Percentiles rank a stretch among this genome's conserved stretches.
Evolutionary conservation across 2,797 vertebrate species (phyloP).

Genomic region (Okamejei kenojei): DNA sequence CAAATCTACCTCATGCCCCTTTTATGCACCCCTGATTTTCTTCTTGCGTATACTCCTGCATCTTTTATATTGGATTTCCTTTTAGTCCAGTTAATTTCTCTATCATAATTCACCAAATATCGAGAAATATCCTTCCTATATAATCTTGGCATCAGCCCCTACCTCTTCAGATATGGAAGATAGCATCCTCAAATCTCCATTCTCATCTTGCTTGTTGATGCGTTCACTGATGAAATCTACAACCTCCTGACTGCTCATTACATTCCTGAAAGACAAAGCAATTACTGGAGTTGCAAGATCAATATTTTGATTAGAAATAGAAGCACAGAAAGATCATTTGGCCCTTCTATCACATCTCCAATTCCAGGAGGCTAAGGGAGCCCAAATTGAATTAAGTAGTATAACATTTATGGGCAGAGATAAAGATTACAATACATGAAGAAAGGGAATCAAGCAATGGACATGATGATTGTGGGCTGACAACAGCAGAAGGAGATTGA

Average conservation of each 20-base stretch:
- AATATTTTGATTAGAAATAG: neutral
- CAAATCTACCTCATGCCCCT: too few relatives aligned
- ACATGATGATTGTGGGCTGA: too few relatives aligned
- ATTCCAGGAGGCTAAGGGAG: neutral
- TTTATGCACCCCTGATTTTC: too few relatives aligned
- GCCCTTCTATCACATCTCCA: neutral
- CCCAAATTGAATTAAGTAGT: neutral
- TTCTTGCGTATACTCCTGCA: too few relatives aligned
- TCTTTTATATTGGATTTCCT: neutral
- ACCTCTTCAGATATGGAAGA: slow-evolving; percentile 94
- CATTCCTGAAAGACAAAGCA: slow-evolving; percentile 69
- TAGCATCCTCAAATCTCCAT: slow-evolving; percentile 63
- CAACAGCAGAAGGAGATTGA: too few relatives aligned
- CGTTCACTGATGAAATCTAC: slow-evolving; percentile 90
- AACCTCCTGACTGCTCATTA: slow-evolving; percentile 97
- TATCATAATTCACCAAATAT: neutral
- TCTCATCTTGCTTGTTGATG: slow-evolving; percentile 73
- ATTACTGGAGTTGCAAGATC: neutral
- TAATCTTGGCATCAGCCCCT: slow-evolving; percentile 42
- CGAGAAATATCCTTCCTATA: neutral
- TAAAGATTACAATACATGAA: neutral
- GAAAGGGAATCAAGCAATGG: neutral
- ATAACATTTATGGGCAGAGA: too few relatives aligned
- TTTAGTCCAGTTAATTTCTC: neutral
- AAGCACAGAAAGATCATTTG: too few relatives aligned